Conservation (phyloP, 2,888 invertebrate species). For the Gryllus longicercus region DNA sequence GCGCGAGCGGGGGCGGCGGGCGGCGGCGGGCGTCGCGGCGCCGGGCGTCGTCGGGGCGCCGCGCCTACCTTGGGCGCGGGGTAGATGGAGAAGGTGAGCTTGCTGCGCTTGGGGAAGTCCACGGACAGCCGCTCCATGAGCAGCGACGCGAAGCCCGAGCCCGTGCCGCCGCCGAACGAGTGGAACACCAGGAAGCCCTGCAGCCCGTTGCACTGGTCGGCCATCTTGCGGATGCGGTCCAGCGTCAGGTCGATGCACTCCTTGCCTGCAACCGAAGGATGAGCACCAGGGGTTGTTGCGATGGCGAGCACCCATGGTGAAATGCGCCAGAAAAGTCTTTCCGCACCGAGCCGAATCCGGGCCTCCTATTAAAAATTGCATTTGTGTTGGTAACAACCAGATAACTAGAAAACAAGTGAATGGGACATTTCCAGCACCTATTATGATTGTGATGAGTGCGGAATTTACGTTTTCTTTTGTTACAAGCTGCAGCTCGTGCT, state of each 20-base stretch:
- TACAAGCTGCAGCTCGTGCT: too few species aligned
- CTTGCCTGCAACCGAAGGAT: slow-evolving; percentile 41
- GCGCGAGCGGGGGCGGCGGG: not conserved
- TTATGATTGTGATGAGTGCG: too few species aligned
- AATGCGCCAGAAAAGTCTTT: too few species aligned
- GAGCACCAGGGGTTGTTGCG: not conserved
- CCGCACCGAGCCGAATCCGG: too few species aligned
- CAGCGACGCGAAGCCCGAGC: slow-evolving; percentile 83
- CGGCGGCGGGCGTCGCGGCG: not conserved
- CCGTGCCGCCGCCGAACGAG: slow-evolving; percentile 82
- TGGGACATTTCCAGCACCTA: too few species aligned
- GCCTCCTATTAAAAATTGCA: too few species aligned
- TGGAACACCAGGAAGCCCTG: slow-evolving; percentile 88
- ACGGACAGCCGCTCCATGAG: slow-evolving; percentile 80
- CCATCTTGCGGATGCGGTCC: slow-evolving; percentile 68
- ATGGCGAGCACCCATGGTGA: too few species aligned
- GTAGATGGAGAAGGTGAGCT: slow-evolving; percentile 85
- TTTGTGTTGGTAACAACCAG: too few species aligned
- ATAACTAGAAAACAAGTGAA: too few species aligned
- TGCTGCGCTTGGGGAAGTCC: slow-evolving; percentile 84
- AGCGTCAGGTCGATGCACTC: slow-evolving; percentile 72
- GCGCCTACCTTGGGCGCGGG: slow-evolving; percentile 75
- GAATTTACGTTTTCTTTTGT: too few species aligned
- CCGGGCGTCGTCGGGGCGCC: not conserved
- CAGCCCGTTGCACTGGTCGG: slow-evolving; percentile 76